phyloP scores from a whole-genome alignment of 2,888 invertebrate genomes.

The Hofmannophila pseudospretella region DNA sequence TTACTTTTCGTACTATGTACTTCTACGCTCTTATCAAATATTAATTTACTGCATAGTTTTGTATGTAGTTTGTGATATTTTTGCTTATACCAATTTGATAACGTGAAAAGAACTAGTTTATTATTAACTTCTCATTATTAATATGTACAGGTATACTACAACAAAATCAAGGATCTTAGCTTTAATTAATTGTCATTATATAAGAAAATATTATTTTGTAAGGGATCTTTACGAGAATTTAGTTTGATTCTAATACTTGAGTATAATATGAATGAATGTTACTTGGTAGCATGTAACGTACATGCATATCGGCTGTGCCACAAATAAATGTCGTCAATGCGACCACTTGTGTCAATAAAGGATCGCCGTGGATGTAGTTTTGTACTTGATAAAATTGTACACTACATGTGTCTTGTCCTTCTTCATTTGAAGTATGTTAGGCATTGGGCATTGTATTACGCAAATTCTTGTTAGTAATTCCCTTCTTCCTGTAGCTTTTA shows the following conservation, averaged over 20 bases:
- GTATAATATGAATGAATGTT: background rate
- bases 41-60: constrained; percentile 6
- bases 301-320: background rate
- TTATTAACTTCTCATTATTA: no score
- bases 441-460: no score
- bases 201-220: no score
- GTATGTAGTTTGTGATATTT: constrained; percentile 3
- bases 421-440: background rate
- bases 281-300: background rate
- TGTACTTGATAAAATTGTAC: constrained; percentile 6
- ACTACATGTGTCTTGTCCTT: background rate
- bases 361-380: constrained; percentile 5
- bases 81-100: background rate
- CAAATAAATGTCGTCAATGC: constrained; percentile 10
- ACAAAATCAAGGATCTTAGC: no score
- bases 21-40: constrained; percentile 11
- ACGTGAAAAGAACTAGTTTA: no score
- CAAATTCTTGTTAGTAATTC: no score
- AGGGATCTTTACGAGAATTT: no score
- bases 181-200: no score
- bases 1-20: constrained; percentile 2
- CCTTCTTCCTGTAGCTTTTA: no score
- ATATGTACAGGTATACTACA: no score
- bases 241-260: background rate
- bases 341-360: constrained; percentile 39